Percentiles rank a stretch among this genome's conserved stretches.
Evolutionary conservation across 2,888 invertebrate species (phyloP).

Genomic region (Plagodis pulveraria): DNA sequence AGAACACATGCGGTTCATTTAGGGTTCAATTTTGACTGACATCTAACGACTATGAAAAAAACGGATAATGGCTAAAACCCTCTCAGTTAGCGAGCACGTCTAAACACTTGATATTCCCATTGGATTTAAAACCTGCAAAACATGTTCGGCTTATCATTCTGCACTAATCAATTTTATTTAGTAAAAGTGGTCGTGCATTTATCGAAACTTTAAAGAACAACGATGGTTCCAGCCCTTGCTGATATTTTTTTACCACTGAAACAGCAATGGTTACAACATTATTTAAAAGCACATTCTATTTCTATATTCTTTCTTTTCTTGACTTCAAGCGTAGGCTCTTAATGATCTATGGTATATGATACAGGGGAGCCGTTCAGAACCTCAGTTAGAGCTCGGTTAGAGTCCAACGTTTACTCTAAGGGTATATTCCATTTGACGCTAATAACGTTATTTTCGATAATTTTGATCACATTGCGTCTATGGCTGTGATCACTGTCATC

Average conservation of each 20-base stretch:
- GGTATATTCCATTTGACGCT: too few relatives aligned
- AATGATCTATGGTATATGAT: too few relatives aligned
- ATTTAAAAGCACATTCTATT: background rate
- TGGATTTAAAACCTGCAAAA: conserved; percentile 26
- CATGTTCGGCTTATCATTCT: conserved; percentile 36
- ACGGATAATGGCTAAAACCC: conserved; percentile 41
- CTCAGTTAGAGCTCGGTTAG: too few relatives aligned
- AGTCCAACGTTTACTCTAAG: too few relatives aligned
- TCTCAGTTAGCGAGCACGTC: conserved; percentile 38
- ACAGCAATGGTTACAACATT: conserved; percentile 19
- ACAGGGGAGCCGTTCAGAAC: too few relatives aligned
- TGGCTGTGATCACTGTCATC: too few relatives aligned
- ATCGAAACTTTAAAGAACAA: too few relatives aligned
- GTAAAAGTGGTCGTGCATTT: background rate
- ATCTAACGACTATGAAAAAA: conserved; percentile 23
- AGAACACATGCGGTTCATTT: conserved; percentile 81
- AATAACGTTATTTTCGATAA: too few relatives aligned
- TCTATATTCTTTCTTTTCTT: too few relatives aligned
- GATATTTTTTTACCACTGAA: background rate
- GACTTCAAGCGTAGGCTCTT: too few relatives aligned
- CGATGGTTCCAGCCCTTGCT: conserved; percentile 8
- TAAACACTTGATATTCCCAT: conserved; percentile 9
- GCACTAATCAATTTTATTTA: conserved; percentile 21
- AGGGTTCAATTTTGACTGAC: conserved; percentile 79
- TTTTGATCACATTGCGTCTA: too few relatives aligned